phyloP scores from a whole-genome alignment of 2,888 invertebrate species.

The Eugnorisma glareosa region DNA sequence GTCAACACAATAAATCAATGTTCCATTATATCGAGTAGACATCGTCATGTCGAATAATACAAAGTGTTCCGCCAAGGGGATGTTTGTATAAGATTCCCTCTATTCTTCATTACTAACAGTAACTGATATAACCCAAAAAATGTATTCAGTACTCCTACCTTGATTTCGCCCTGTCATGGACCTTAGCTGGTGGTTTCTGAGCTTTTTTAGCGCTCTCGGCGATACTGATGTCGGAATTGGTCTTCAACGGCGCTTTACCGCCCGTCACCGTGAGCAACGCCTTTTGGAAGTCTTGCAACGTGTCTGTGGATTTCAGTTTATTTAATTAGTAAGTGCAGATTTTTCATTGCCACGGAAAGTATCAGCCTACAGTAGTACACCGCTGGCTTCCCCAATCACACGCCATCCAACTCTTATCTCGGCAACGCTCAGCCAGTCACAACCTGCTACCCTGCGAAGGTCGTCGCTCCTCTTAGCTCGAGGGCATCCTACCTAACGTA shows the following conservation, averaged over 20 bases:
- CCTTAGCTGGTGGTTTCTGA: conserved; percentile 80
- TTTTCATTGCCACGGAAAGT: not conserved
- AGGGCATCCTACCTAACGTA: no score
- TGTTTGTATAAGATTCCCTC: no score
- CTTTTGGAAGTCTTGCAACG: conserved; percentile 89
- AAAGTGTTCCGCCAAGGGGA: not conserved
- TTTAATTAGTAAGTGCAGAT: not conserved
- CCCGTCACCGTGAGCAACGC: conserved; percentile 80
- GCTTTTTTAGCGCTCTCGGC: conserved; percentile 78
- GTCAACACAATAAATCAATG: no score
- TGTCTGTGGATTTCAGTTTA: conserved; percentile 80
- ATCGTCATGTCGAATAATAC: not conserved
- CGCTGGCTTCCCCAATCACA: not conserved
- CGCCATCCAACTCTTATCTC: not conserved
- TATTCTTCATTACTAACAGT: no score
- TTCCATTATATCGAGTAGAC: not conserved
- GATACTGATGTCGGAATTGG: conserved; percentile 75
- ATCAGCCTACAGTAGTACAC: not conserved
- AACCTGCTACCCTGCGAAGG: not conserved
- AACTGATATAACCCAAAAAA: not conserved
- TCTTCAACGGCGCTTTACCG: conserved; percentile 72
- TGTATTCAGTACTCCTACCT: conserved; percentile 71
- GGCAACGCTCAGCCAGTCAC: not conserved
- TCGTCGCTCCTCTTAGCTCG: no score
- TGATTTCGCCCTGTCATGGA: conserved; percentile 91